Evolutionary conservation across 2,113 vertebrate genomes (phyloP).

Genomic region (mouse (Mus musculus)): DNA sequence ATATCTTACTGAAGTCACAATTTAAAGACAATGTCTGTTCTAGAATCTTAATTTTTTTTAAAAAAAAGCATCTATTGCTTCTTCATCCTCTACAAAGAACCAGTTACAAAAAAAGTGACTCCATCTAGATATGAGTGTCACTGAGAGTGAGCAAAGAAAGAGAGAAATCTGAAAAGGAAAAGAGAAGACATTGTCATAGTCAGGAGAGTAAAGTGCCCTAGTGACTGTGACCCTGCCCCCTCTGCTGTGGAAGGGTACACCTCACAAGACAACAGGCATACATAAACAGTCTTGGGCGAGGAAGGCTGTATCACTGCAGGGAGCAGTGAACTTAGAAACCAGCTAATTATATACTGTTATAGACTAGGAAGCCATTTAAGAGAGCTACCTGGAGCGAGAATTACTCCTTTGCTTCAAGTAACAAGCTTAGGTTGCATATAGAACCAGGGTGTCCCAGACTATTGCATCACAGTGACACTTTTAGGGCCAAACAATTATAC

Average conservation of each 20-base stretch:
- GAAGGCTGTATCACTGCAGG: neutral
- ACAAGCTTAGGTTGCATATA: neutral
- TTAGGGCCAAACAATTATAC: neutral
- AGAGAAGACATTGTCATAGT: neutral
- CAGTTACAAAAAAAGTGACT: neutral
- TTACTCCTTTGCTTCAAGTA: neutral
- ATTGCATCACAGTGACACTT: neutral
- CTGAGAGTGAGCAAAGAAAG: neutral
- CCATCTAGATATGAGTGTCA: too few species aligned
- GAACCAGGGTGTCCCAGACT: neutral
- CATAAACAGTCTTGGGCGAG: too few species aligned
- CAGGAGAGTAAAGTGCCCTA: neutral
- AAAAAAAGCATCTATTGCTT: neutral
- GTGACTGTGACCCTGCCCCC: too few species aligned
- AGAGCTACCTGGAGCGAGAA: neutral
- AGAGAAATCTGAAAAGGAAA: neutral
- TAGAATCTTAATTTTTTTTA: neutral
- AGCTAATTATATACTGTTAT: neutral
- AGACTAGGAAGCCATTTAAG: neutral
- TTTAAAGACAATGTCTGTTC: neutral
- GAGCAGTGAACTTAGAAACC: neutral
- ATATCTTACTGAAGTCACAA: neutral
- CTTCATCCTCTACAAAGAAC: neutral
- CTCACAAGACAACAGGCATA: neutral
- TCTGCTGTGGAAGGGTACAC: neutral